phyloP scores from a whole-genome alignment of 2,113 vertebrate species.

The Furnarius figulus region DNA sequence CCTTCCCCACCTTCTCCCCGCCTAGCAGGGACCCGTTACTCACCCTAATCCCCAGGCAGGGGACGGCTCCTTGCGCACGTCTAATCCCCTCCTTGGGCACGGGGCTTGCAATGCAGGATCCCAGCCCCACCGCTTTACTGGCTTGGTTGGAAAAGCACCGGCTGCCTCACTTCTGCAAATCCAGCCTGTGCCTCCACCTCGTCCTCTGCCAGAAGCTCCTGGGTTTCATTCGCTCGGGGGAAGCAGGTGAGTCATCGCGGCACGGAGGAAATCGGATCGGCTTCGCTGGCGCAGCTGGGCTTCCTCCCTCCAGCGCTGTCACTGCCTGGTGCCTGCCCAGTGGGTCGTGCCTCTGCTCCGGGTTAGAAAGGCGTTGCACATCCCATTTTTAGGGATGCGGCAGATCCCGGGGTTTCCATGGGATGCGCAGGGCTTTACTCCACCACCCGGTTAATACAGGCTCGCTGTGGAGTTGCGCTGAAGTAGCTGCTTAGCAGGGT shows the following conservation, averaged over 20 bases:
- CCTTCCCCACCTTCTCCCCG: not conserved
- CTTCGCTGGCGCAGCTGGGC: not conserved
- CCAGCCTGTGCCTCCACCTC: conserved; percentile 75
- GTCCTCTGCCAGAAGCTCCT: conserved; percentile 75
- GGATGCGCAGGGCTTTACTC: not conserved
- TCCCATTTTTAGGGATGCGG: not conserved
- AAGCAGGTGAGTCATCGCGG: conserved; percentile 70
- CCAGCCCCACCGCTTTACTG: conserved; percentile 61
- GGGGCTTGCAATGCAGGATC: conserved; percentile 34
- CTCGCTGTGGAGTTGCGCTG: not conserved
- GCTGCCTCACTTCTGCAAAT: conserved; percentile 78
- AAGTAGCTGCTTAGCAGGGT: not conserved
- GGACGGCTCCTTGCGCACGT: not conserved
- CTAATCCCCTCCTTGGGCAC: conserved; percentile 4
- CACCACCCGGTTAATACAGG: not conserved
- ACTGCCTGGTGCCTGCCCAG: not conserved
- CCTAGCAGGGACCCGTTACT: not conserved
- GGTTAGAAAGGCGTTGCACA: not conserved
- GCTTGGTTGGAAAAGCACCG: conserved; percentile 74
- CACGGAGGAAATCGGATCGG: not conserved
- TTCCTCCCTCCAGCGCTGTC: not conserved
- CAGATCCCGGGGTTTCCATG: not conserved
- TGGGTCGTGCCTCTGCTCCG: not conserved
- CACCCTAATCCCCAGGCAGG: not conserved
- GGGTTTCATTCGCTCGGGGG: conserved; percentile 63